phyloP scores from a whole-genome alignment of 2,797 vertebrate species.

The Halcyon chelicuti region DNA sequence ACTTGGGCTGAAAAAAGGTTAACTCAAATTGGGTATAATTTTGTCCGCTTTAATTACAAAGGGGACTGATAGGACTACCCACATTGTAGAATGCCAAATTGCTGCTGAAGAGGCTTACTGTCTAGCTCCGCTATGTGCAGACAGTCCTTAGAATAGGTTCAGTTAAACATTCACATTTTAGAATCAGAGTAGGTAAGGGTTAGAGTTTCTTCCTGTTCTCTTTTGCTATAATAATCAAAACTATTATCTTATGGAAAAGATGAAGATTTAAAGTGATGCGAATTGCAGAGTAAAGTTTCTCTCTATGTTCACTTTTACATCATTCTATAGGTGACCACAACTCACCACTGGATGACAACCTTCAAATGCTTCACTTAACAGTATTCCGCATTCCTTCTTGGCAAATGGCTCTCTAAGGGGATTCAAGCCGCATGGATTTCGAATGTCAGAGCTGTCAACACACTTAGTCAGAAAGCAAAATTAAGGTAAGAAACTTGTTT shows the following conservation, averaged over 20 bases:
- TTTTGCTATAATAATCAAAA: background rate
- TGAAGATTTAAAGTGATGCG: background rate
- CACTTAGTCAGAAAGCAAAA: constrained; percentile 81
- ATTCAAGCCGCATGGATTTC: constrained; percentile 90
- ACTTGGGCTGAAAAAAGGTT: background rate
- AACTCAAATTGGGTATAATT: background rate
- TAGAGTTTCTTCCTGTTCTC: background rate
- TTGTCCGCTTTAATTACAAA: background rate
- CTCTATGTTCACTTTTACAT: background rate
- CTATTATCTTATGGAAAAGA: background rate
- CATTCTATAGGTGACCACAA: background rate
- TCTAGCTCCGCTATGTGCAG: background rate
- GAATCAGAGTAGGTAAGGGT: background rate
- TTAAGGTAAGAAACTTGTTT: background rate
- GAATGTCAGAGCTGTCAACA: constrained; percentile 89
- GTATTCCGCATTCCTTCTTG: constrained; percentile 90
- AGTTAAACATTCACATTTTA: background rate
- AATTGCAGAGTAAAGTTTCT: background rate
- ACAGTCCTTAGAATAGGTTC: background rate
- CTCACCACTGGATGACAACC: constrained; percentile 96
- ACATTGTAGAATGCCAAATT: background rate
- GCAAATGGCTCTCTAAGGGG: constrained; percentile 93
- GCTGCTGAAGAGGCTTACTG: background rate
- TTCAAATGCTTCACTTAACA: constrained; percentile 92
- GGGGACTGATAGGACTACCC: background rate